A percentile compares a stretch with the other conserved stretches of the same genome.
Conservation (phyloP, 2,113 vertebrate species). For the Pampusana beccarii region DNA sequence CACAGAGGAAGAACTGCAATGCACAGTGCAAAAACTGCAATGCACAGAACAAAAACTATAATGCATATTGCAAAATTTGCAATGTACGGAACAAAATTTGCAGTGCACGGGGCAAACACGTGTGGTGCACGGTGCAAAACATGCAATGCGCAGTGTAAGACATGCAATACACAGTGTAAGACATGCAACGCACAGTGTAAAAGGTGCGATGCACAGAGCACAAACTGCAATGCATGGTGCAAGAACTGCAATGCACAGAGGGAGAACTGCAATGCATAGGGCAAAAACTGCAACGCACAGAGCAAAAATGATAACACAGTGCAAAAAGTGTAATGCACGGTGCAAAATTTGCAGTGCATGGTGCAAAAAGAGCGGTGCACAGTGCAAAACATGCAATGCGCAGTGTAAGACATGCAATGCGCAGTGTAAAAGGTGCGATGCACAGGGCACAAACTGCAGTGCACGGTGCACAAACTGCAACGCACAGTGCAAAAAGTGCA, state of each 20-base stretch:
- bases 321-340: fast-evolving
- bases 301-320: too few relatives aligned
- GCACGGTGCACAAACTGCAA: too few relatives aligned
- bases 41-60: fast-evolving
- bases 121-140: too few relatives aligned
- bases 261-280: fast-evolving
- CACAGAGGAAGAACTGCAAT: background rate
- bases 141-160: too few relatives aligned
- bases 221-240: fast-evolving
- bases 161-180: too few relatives aligned
- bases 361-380: background rate
- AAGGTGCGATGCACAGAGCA: background rate
- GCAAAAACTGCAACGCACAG: too few relatives aligned
- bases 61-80: background rate
- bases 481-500: too few relatives aligned
- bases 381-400: fast-evolving
- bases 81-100: background rate
- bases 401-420: fast-evolving
- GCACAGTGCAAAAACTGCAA: fast-evolving
- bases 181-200: too few relatives aligned
- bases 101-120: too few relatives aligned
- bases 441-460: background rate
- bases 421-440: background rate
- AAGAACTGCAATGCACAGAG: background rate
- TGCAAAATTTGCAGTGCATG: fast-evolving